Conservation (phyloP, 1,140 invertebrate species). For the Teleopsis dalmanni region DNA sequence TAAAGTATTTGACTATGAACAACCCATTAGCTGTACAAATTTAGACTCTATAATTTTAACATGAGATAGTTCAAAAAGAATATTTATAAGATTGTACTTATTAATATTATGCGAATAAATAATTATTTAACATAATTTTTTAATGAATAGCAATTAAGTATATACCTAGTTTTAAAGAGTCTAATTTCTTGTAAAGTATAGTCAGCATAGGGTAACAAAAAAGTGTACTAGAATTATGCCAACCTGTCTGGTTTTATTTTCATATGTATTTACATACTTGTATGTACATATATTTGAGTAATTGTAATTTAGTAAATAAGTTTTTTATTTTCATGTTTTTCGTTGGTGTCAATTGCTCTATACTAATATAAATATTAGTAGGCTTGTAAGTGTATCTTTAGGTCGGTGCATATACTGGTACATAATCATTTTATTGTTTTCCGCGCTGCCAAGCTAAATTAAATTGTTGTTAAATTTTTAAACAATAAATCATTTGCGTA, state of each 20-base stretch:
- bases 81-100: too few species aligned
- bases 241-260: not conserved
- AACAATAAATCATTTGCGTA: conserved; percentile 7
- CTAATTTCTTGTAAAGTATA: not conserved
- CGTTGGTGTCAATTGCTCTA: not conserved
- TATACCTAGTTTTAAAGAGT: not conserved
- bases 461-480: conserved; percentile 6
- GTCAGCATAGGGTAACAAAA: not conserved
- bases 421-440: not conserved
- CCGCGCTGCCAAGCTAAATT: not conserved
- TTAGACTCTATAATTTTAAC: too few species aligned
- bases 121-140: too few species aligned
- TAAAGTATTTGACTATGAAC: too few species aligned
- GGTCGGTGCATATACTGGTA: too few species aligned
- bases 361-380: not conserved
- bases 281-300: not conserved
- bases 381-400: not conserved
- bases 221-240: not conserved
- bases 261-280: not conserved
- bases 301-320: not conserved
- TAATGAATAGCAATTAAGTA: not conserved
- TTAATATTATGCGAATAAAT: too few species aligned
- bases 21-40: too few species aligned
- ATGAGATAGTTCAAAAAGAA: too few species aligned
- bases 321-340: not conserved